phyloP scores from a whole-genome alignment of 1,140 invertebrate genomes.

The Galendromus occidentalis region DNA sequence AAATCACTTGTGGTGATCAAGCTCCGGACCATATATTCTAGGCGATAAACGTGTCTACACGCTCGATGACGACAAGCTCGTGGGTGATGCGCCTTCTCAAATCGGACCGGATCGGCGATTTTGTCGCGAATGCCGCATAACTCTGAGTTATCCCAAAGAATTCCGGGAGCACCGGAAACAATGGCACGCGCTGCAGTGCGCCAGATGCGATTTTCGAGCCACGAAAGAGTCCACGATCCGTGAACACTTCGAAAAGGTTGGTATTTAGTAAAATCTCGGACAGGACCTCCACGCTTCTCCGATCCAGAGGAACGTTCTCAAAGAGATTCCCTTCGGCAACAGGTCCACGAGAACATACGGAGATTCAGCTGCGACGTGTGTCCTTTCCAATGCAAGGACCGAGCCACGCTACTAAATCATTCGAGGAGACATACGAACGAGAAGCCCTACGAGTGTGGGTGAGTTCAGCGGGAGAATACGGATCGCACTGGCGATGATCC shows the following conservation, averaged over 20 bases:
- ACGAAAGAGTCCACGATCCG: neutral
- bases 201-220: neutral
- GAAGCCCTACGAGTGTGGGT: neutral
- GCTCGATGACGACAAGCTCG: too few relatives aligned
- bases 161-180: neutral
- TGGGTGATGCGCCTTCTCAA: too few relatives aligned
- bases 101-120: neutral
- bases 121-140: conserved; percentile 3
- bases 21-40: too few relatives aligned
- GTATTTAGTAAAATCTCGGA: neutral
- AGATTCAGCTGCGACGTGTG: neutral
- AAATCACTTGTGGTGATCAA: too few relatives aligned
- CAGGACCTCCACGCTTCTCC: neutral
- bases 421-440: neutral
- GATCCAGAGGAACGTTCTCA: neutral
- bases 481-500: neutral
- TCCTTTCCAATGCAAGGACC: neutral
- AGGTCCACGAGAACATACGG: neutral
- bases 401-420: neutral
- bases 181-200: neutral
- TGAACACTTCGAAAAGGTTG: neutral
- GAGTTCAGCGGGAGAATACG: neutral
- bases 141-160: neutral
- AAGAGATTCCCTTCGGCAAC: neutral
- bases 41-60: too few relatives aligned